Base-by-base conservation (phyloP, 2,888 invertebrate species). In the Diogma glabrata region DNA sequence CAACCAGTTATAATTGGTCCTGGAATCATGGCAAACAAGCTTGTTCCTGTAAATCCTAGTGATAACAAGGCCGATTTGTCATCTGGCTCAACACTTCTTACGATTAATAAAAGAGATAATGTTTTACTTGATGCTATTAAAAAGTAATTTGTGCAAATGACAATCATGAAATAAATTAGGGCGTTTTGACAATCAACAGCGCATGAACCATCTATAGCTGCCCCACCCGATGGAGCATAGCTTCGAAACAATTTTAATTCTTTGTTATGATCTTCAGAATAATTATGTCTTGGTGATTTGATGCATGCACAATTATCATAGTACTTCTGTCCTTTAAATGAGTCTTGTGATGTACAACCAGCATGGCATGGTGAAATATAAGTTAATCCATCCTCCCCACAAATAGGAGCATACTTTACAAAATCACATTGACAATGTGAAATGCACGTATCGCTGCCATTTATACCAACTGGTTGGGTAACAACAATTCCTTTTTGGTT, bases 321-420 rank as follows among this genome's bases (percentile, higher is more conserved):
- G 12, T 19, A 9, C 1, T 8, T 38, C 19, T 16, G 16, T 19
- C 38, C 19, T 19, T 38, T 38, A n/a, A n/a, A n/a, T n/a, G n/a
- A n/a, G 17, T 38, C 38, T 38, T 38, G 19, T 12, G 60, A 60
- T 40, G 63, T 69, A 60, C 82, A 84, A 4, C 84, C 84, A 23
- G 84, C 84, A 4, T 38, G 38, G 12, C 38, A 38, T 16, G 38
- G 38, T 17, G 38, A 38, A 7, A 38, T 19, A 38, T 74, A 83
- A 30, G 74, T 70, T 28, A 56, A 60, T 0, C 74, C 72, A 49
- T 74, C 73, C 47, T 73, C 69, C 10, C 76, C 73, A 60, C 82
- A 82, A 1, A 82, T 78, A 0, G 82, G 82, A 58, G 79, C 78
- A 63, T 79, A 82, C 58, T 77, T 77, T 40, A 77, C 76, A 56